Conservation (phyloP, 2,797 vertebrate species). For the Micrastur ruficollis region DNA sequence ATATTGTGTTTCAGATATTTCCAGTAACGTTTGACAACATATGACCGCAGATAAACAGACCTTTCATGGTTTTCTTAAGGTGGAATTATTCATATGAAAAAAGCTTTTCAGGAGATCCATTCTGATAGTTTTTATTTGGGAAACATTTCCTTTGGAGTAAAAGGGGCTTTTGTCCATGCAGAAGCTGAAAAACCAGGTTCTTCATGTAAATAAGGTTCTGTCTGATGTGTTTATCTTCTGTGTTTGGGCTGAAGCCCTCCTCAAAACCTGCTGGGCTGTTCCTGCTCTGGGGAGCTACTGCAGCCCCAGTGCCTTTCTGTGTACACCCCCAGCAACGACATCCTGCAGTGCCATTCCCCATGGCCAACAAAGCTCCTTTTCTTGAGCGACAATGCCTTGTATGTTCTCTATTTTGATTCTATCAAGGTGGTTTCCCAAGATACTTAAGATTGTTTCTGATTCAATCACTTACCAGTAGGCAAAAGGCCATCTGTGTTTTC, state of each 20-base stretch:
- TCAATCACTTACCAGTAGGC: not conserved
- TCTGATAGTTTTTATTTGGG: not conserved
- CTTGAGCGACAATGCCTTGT: rapidly evolving
- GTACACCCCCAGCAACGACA: not conserved
- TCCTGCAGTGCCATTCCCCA: not conserved
- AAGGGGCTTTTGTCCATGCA: not conserved
- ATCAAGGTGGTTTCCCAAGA: not conserved
- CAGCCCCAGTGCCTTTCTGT: not conserved
- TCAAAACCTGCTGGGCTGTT: not conserved
- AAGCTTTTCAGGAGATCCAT: not conserved
- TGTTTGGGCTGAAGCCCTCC: not conserved
- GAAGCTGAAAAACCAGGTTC: not conserved
- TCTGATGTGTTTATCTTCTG: not conserved
- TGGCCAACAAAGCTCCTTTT: not conserved
- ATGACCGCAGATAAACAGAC: not conserved
- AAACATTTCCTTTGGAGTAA: not conserved
- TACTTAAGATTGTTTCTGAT: not conserved
- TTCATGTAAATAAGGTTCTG: not conserved
- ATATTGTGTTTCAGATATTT: not conserved
- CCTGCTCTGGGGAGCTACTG: not conserved
- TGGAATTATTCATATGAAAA: not conserved
- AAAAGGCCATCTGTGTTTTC: not conserved
- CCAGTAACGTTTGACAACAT: not conserved
- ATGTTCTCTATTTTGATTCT: not conserved
- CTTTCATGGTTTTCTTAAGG: not conserved